phyloP scores from a whole-genome alignment of 2,888 invertebrate species.

The Hipparchia semele region DNA sequence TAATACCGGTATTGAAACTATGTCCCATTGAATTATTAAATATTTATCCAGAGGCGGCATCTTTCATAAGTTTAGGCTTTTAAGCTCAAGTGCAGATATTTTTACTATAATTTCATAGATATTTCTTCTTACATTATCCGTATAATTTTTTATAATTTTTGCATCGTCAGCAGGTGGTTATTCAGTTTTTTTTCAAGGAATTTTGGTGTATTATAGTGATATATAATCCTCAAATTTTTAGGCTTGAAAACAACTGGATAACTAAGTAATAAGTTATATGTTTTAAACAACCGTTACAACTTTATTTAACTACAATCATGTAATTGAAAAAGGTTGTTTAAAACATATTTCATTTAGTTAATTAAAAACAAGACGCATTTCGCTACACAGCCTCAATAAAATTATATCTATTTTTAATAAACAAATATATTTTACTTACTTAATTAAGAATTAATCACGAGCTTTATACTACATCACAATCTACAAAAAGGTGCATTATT shows the following conservation, averaged over 20 bases:
- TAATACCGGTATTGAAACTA: no score
- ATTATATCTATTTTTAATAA: no score
- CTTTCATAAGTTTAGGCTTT: not conserved
- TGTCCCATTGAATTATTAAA: no score
- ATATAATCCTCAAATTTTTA: not conserved
- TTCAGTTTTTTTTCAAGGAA: not conserved
- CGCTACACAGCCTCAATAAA: no score
- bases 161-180: not conserved
- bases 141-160: not conserved
- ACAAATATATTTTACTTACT: not conserved
- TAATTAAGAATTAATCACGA: not conserved
- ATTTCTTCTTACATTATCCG: not conserved
- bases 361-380: no score
- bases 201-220: conserved; percentile 10
- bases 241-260: not conserved
- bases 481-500: not conserved
- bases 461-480: conserved; percentile 1
- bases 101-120: not conserved
- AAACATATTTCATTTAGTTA: no score
- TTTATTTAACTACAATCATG: no score
- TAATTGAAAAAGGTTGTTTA: no score
- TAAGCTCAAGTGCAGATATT: not conserved
- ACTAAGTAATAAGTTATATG: not conserved
- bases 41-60: not conserved
- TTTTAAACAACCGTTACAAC: not conserved